Evolutionary conservation across 2,113 vertebrate species (phyloP), one percentile per base, ranked within the genome.

Genomic region (Ptilorrhoa leucosticta): DNA sequence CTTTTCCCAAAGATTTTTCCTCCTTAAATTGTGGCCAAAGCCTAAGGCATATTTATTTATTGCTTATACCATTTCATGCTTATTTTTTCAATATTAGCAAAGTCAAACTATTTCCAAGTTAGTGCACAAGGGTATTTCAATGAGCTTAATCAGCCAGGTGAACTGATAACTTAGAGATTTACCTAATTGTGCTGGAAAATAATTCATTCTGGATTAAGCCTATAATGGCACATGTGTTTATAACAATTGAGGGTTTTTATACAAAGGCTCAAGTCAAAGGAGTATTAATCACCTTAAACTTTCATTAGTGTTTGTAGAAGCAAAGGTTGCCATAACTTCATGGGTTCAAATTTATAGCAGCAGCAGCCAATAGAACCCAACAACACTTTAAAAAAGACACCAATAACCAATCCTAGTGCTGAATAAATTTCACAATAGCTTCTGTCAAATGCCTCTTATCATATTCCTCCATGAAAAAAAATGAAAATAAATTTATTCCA

Each of bases 71-170:
- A 75, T 97, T 98, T 96, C 92, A 97, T 66, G 94, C 93, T 97
- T 97, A 96, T 97, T 97, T 91, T 91, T 97, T 95, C 93, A 96
- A 83, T 96, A 96, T 78, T 84, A 87, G 97, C 93, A 97, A 98
- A 98, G 96, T 98, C 95, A 96, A 96, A 93, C 81, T 94, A 94
- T 93, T 87, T 94, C 56, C 66, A 94, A 83, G 91, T 93, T 93
- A 94, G 97, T 45, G 61, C 87, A 95, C 60, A 88, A 85, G 88
- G 92, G 89, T 90, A 93, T 97, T 98, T 97, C 96, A 95, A 93
- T 70, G 65, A 93, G 83, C 56, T 96, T 94, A 93, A 94, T 93
- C 88, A 95, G 86, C 66, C 91, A 90, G 94, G 95, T 97, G 96
- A 97, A 95, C 92, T 73, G 93, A 91, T 96, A 95, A 96, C 44